Base-by-base conservation (phyloP, 1,140 invertebrate species). In the Spodoptera litura region DNA sequence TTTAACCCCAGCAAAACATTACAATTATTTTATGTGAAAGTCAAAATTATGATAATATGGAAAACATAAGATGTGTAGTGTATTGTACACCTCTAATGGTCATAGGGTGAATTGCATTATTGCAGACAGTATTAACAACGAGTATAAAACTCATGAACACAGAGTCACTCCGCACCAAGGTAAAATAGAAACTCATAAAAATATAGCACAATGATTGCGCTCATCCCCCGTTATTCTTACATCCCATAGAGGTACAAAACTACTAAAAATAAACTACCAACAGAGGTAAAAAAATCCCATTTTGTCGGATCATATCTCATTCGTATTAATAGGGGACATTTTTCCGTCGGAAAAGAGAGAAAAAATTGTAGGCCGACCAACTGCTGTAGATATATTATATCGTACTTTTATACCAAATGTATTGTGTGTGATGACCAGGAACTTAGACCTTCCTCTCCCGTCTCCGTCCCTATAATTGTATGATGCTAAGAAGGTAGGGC, bases 271-370 rank as follows among this genome's bases (percentile, higher is more conserved):
- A 80, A 76, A 80, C 71, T 27, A 66, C 51, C 27, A 27, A 64
- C 20, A 13, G 66, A 75, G 73, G 59, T 53, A 64, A 55, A 62
- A 75, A 53, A 75, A 66, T 49, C 58, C 55, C 58, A 78, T 75
- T 75, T 75, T 55, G 83, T 81, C 75, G 77, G 72, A 88, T 85
- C 84, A 83, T 84, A 86, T 83, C 84, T 83, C 78, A 81, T 82
- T 78, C 79, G 80, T 85, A 88, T 90, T 90, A 89, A 87, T 89
- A 89, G 53, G 71, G 81, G 83, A 74, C 82, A 85, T 85, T 86
- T 89, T 84, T 87, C 31, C 75, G 68, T 49, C 72, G 72, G 80
- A 85, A 81, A 85, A 83, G 49, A 35, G 49, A 64, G 31, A 64
- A 75, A 75, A 62, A 75, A 70, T 27, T 44, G 25, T 52, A 53